Conservation (phyloP, 2,888 invertebrate species). For the Cryptus viduatorius region DNA sequence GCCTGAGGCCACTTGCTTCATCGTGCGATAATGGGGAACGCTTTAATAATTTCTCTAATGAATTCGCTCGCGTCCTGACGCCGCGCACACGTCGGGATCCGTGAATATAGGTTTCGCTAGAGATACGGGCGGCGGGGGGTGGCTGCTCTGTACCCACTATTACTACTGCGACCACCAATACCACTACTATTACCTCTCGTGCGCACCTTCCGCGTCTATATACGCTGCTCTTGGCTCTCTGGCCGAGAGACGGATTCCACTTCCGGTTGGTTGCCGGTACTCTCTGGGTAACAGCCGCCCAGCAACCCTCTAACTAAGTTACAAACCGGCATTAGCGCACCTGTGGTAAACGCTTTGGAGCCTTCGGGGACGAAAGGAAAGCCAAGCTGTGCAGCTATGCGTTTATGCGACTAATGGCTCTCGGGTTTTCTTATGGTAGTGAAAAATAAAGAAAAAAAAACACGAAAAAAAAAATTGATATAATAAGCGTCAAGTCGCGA, state of each 20-base stretch:
- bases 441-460: too few relatives aligned
- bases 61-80: slow-evolving; percentile 70
- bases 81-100: not conserved
- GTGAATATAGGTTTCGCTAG: not conserved
- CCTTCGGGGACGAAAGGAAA: slow-evolving; percentile 11
- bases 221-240: slow-evolving; percentile 15
- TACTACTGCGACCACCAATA: not conserved
- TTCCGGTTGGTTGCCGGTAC: slow-evolving; percentile 54
- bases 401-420: slow-evolving; percentile 9
- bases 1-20: slow-evolving; percentile 43
- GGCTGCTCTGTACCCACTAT: not conserved
- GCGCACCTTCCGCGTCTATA: slow-evolving; percentile 23
- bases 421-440: not conserved
- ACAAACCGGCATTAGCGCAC: slow-evolving; percentile 53
- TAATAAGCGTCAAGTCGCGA: slow-evolving; percentile 39
- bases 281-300: slow-evolving; percentile 32
- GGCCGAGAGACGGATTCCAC: slow-evolving; percentile 52
- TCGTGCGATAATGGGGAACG: slow-evolving; percentile 73
- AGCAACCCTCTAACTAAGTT: slow-evolving; percentile 54
- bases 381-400: slow-evolving; percentile 26
- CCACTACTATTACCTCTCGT: not conserved
- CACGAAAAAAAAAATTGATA: not conserved
- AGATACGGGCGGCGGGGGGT: too few relatives aligned
- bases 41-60: slow-evolving; percentile 80
- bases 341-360: slow-evolving; percentile 31